Percentiles rank a stretch among this genome's conserved stretches.
phyloP scores from a whole-genome alignment of 2,797 vertebrate genomes.

The Miopithecus talapoin region DNA sequence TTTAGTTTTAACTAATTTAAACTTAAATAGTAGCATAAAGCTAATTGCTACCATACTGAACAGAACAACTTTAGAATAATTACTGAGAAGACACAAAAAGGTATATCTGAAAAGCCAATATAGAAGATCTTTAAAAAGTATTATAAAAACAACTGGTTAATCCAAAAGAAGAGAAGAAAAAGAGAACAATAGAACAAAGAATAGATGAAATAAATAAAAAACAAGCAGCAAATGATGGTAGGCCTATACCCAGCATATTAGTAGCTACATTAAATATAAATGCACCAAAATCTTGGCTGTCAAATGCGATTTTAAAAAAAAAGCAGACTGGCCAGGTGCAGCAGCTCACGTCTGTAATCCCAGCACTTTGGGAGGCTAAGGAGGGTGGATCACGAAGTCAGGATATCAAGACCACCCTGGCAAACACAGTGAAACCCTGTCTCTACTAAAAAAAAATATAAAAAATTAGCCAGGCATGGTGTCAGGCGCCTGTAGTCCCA shows the following conservation, averaged over 20 bases:
- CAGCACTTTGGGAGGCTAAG: neutral
- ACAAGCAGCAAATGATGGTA: neutral
- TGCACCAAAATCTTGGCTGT: neutral
- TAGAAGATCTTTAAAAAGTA: neutral
- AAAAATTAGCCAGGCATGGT: too few relatives aligned
- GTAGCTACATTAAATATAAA: neutral
- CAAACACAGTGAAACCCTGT: too few relatives aligned
- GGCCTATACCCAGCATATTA: neutral
- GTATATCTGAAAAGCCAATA: neutral
- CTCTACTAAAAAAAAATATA: too few relatives aligned
- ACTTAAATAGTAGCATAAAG: neutral
- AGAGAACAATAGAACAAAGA: neutral
- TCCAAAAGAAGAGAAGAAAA: neutral
- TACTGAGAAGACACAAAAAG: neutral
- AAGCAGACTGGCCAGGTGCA: neutral
- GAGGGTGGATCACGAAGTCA: too few relatives aligned
- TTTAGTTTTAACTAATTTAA: neutral
- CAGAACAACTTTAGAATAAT: neutral
- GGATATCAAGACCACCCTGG: too few relatives aligned
- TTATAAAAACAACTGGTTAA: neutral
- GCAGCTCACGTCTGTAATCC: neutral
- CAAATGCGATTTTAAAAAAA: neutral
- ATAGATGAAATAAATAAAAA: neutral
- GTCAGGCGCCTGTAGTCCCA: too few relatives aligned
- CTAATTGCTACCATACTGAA: neutral